These are phyloP conservation scores for Gymnoscopelus microlampas DNA, from an alignment of 2,797 vertebrate genomes.

Conservation along the genomic window DNA sequence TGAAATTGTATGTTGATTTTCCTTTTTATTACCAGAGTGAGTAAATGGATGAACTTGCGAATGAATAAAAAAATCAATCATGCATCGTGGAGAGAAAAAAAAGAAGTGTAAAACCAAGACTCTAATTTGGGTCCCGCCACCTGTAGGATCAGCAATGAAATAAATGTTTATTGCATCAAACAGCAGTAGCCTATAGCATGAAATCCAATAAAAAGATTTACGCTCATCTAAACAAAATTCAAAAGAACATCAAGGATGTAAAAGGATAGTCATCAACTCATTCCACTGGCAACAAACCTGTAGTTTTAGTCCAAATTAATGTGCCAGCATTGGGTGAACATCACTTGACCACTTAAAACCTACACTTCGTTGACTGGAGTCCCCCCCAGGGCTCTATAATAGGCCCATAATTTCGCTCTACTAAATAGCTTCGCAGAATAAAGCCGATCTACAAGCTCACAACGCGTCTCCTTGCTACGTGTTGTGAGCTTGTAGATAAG, in stretches of 20 bases:
- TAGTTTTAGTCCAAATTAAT: conserved; percentile 29
- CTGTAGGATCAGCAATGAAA: conserved; percentile 29
- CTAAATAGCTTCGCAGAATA: too few species aligned
- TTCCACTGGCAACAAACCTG: conserved; percentile 27
- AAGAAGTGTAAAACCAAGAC: background rate
- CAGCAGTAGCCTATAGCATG: conserved; percentile 70
- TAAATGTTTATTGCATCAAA: conserved; percentile 77
- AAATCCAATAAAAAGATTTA: conserved; percentile 55
- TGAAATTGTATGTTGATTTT: conserved; percentile 34
- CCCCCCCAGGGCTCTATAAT: too few species aligned
- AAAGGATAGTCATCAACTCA: conserved; percentile 30
- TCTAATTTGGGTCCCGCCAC: background rate
- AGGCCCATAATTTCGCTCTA: too few species aligned
- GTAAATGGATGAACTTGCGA: conserved; percentile 36
- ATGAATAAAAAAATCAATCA: conserved; percentile 40
- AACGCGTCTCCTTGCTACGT: too few species aligned
- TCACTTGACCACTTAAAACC: conserved; percentile 10
- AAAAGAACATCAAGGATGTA: conserved; percentile 15
- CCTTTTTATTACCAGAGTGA: conserved; percentile 8
- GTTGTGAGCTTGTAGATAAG: too few species aligned
- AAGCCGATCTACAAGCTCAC: too few species aligned
- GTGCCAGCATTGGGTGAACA: conserved; percentile 34
- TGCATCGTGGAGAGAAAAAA: conserved; percentile 1
- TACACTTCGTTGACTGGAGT: too few species aligned
- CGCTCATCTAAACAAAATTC: conserved; percentile 7